A percentile compares a stretch with the other conserved stretches of the same genome.
Conservation (phyloP, 2,797 vertebrate species). For the Mus spretus region DNA sequence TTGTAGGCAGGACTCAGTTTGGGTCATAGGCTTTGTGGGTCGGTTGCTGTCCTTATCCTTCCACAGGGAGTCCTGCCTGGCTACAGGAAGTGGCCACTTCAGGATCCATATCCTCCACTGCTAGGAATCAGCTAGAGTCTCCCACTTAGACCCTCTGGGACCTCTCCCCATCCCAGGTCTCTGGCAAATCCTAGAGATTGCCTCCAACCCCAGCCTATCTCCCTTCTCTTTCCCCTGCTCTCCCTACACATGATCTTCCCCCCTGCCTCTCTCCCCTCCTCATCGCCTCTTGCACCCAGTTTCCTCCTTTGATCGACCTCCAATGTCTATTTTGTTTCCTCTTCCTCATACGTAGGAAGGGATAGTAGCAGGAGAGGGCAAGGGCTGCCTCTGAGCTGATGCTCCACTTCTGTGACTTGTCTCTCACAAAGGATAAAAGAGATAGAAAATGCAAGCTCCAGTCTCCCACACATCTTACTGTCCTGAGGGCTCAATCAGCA, state of each 20-base stretch:
- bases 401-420: background rate
- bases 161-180: background rate
- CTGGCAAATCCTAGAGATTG: background rate
- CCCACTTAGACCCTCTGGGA: background rate
- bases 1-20: background rate
- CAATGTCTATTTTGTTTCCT: background rate
- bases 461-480: background rate
- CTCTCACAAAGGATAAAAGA: background rate
- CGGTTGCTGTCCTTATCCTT: background rate
- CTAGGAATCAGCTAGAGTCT: background rate
- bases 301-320: background rate
- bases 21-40: background rate
- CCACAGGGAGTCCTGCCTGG: too few species aligned
- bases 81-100: too few species aligned
- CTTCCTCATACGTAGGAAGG: background rate
- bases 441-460: background rate
- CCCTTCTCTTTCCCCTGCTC: background rate
- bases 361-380: background rate
- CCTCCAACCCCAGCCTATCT: background rate
- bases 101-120: too few species aligned
- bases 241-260: background rate
- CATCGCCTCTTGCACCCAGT: background rate
- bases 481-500: constrained; percentile 61
- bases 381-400: constrained; percentile 14
- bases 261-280: background rate